Evolutionary conservation across 2,113 vertebrate species (phyloP).

Genomic region (Neodon shergylaensis): DNA sequence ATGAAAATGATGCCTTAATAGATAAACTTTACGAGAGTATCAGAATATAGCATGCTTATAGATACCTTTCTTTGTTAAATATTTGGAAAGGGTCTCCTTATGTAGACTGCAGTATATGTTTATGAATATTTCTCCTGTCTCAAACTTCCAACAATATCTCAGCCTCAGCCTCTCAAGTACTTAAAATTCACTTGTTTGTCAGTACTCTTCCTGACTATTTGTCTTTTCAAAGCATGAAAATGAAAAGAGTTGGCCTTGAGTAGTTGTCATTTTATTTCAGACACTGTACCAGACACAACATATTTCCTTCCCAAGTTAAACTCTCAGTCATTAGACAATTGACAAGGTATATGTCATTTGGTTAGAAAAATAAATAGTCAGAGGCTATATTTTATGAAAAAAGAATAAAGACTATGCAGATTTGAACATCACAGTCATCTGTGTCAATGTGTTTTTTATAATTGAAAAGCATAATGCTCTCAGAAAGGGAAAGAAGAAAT

Average conservation of each 20-base stretch:
- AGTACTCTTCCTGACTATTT: neutral
- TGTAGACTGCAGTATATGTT: too few species aligned
- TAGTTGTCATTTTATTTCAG: neutral
- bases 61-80: too few species aligned
- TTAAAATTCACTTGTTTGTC: too few species aligned
- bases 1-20: neutral
- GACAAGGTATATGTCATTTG: neutral
- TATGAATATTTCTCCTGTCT: neutral
- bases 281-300: neutral
- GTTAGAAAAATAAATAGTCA: neutral
- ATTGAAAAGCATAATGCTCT: constrained; percentile 51
- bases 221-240: neutral
- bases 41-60: neutral
- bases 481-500: constrained; percentile 61
- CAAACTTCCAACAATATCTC: neutral
- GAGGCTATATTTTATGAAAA: neutral
- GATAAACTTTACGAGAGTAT: neutral
- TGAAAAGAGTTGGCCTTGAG: neutral
- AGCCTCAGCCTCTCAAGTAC: too few species aligned
- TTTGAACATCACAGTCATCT: neutral
- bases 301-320: neutral
- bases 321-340: neutral
- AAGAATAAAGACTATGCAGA: constrained; percentile 4
- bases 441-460: constrained; percentile 27
- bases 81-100: neutral